Percentiles rank a stretch among this genome's conserved stretches.
phyloP scores from a whole-genome alignment of 2,113 vertebrate genomes.

The Thermophis baileyi region DNA sequence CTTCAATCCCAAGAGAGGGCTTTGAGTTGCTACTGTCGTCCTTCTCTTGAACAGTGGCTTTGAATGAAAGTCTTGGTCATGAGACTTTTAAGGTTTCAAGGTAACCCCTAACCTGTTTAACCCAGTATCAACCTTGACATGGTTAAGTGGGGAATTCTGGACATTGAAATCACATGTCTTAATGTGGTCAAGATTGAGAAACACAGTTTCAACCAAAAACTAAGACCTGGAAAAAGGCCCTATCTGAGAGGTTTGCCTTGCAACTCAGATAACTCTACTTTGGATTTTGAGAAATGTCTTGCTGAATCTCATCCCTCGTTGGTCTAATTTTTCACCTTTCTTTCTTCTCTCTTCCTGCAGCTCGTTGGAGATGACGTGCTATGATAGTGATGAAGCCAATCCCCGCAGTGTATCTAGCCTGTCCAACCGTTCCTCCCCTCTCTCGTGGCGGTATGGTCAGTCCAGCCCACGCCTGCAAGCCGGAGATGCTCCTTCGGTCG shows the following conservation, averaged over 20 bases:
- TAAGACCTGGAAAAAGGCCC: neutral
- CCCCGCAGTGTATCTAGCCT: constrained; percentile 86
- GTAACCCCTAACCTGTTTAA: neutral
- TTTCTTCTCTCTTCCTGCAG: constrained; percentile 60
- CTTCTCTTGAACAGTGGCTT: neutral
- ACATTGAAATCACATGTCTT: neutral
- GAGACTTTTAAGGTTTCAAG: too few species aligned
- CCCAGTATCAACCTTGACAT: neutral
- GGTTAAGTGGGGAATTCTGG: neutral
- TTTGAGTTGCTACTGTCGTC: neutral
- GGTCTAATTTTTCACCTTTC: neutral
- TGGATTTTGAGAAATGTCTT: neutral
- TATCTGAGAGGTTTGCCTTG: neutral
- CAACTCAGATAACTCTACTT: neutral
- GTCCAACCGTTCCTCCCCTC: constrained; percentile 90
- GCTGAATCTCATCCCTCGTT: neutral
- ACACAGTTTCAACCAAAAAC: neutral
- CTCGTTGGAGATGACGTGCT: constrained; percentile 85
- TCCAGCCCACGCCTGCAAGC: constrained; percentile 93
- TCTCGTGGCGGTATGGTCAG: constrained; percentile 93
- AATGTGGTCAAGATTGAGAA: neutral
- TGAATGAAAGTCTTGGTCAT: neutral
- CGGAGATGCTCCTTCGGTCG: constrained; percentile 87
- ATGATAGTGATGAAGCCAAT: constrained; percentile 91
- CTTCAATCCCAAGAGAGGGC: neutral